phyloP scores from a whole-genome alignment of 2,888 invertebrate genomes.

The Rhimphoctona megacephalus region DNA sequence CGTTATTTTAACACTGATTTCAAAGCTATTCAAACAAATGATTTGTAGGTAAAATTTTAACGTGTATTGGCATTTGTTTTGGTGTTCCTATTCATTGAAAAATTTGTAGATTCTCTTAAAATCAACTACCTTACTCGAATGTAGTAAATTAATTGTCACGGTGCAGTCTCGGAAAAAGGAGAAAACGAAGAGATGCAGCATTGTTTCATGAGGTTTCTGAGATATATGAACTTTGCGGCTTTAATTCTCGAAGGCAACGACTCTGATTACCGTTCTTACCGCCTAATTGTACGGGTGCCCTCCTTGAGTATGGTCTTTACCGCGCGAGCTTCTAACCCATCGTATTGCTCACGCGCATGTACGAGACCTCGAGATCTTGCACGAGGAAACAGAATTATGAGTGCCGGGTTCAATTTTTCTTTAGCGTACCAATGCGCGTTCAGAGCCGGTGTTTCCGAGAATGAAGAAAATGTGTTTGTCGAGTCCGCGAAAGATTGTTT shows the following conservation, averaged over 20 bases:
- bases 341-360: constrained; percentile 18
- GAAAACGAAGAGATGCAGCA: not conserved
- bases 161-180: not conserved
- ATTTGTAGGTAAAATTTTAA: not conserved
- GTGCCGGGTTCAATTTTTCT: constrained; percentile 51
- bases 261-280: constrained; percentile 58
- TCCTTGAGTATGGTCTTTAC: constrained; percentile 48
- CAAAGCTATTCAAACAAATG: not conserved
- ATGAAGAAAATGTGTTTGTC: constrained; percentile 31
- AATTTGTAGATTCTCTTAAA: not conserved
- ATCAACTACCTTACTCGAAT: not conserved
- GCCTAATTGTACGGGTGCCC: constrained; percentile 49
- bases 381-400: constrained; percentile 44
- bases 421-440: constrained; percentile 12
- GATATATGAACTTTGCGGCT: constrained; percentile 38
- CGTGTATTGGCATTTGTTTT: not conserved
- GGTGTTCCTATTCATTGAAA: not conserved
- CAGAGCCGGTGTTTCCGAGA: constrained; percentile 33
- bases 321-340: constrained; percentile 42
- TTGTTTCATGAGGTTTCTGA: not conserved
- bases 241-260: constrained; percentile 47
- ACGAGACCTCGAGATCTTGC: not conserved
- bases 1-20: not conserved
- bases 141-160: not conserved
- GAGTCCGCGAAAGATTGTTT: constrained; percentile 27